Base-by-base conservation (phyloP, 2,888 invertebrate species). In the Pachymerium ferrugineum region DNA sequence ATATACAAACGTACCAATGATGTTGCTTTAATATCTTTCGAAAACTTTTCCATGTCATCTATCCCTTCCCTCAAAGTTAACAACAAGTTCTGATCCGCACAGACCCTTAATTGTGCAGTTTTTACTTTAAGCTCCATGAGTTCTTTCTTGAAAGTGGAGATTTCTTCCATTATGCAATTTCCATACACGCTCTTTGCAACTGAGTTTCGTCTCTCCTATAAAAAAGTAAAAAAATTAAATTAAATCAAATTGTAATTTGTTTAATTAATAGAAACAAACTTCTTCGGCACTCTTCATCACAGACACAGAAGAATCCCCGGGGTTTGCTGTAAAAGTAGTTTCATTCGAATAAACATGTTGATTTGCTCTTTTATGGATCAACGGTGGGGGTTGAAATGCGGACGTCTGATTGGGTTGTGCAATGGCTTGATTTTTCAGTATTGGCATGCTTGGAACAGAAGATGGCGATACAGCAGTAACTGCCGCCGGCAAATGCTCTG, bases 121-220 rank as follows among this genome's bases (percentile, higher is more conserved):
- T 87, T 86, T 14, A 84, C 81, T 77, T 86, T 84, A 76, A 90
- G 83, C 75, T 87, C 87, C 76, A 86, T 86, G 25, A 91, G 79
- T 78, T 91, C 90, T 76, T 84, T 82, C 79, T 89, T 88, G 79
- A 92, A 89, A 71, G 12, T 38, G 2, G 33, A n/a, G 8, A 71
- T 38, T 28, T 62, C 62, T 8, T 62, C 62, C 62, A 62, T 10
- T 4, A 30, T 31, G 69, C 33, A 62, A 62, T 22, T n/a, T n/a
- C 10, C n/a, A n/a, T 62, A 62, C 4, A 62, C 8, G 5, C 62
- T 62, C 62, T 22, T 62, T 12, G 62, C n/a, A n/a, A n/a, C n/a
- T n/a, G n/a, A n/a, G n/a, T n/a, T n/a, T 1, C 25, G 8, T 62
- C 25, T 62, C 14, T 25, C 62, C 62, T 62, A 62, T 14, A 25